Percentiles rank a stretch among this genome's conserved stretches.
phyloP scores from a whole-genome alignment of 2,113 vertebrate genomes.

The Sinocyclocheilus anophthalmus region DNA sequence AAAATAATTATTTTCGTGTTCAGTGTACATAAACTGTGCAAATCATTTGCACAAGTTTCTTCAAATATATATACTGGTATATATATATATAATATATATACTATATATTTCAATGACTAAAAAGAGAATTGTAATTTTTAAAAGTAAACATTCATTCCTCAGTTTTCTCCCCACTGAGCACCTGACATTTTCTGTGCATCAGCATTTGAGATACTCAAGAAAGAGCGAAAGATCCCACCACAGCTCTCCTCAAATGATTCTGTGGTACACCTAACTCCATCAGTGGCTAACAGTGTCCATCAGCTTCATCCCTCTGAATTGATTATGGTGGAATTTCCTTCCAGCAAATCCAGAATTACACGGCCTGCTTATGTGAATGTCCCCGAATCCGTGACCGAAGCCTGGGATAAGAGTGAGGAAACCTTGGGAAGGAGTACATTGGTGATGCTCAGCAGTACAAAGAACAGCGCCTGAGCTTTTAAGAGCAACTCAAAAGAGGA shows the following conservation, averaged over 20 bases:
- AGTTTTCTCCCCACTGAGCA: neutral
- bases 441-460: constrained; percentile 34
- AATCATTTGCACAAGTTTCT: no score
- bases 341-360: constrained; percentile 41
- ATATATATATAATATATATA: no score
- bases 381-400: constrained; percentile 27
- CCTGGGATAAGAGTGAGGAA: constrained; percentile 22
- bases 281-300: neutral
- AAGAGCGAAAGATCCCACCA: neutral
- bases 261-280: constrained; percentile 4
- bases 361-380: constrained; percentile 42
- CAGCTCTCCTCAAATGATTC: neutral
- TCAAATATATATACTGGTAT: no score
- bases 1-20: no score
- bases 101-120: neutral
- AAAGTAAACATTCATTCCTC: neutral
- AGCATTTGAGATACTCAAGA: neutral
- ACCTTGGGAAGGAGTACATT: constrained; percentile 35
- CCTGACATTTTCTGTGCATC: constrained; percentile 2
- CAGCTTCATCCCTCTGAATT: constrained; percentile 23
- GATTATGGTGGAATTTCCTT: constrained; percentile 47
- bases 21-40: no score
- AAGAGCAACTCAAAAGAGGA: constrained; percentile 42
- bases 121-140: neutral
- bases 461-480: constrained; percentile 48